Conservation (phyloP, 2,113 vertebrate species). For the Ranitomeya imitator region DNA sequence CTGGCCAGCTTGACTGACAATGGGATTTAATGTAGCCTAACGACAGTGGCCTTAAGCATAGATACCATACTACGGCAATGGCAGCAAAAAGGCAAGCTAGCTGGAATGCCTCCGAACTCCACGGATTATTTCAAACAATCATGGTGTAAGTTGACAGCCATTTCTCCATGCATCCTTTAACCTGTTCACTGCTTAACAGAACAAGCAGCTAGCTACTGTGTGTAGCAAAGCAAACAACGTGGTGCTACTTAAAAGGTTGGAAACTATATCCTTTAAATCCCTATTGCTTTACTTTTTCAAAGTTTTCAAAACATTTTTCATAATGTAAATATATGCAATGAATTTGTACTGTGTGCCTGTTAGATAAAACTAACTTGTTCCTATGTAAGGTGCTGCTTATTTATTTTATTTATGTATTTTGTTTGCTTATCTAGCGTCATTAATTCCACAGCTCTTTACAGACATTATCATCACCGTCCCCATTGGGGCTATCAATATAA, state of each 20-base stretch:
- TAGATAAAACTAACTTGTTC: too few species aligned
- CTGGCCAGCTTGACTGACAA: conserved; percentile 67
- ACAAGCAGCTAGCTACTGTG: neutral
- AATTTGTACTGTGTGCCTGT: neutral
- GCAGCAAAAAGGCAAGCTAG: conserved; percentile 59
- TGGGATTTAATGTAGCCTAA: conserved; percentile 68
- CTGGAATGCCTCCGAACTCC: conserved; percentile 63
- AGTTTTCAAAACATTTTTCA: too few species aligned
- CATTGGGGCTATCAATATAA: too few species aligned
- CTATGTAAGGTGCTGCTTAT: neutral
- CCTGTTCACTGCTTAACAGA: conserved; percentile 14
- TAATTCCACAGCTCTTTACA: too few species aligned
- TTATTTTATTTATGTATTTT: neutral
- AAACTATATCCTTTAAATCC: neutral
- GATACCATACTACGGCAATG: conserved; percentile 65
- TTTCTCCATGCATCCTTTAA: conserved; percentile 49
- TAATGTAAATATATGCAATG: neutral
- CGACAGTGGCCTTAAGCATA: conserved; percentile 71
- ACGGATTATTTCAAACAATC: conserved; percentile 61
- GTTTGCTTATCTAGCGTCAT: too few species aligned
- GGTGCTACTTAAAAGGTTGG: neutral
- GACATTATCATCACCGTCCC: too few species aligned
- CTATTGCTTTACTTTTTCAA: neutral
- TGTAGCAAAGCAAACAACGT: neutral
- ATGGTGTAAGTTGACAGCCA: conserved; percentile 60